Evolutionary conservation across 2,888 invertebrate genomes (phyloP).

Genomic region (Tetragnatha montana): DNA sequence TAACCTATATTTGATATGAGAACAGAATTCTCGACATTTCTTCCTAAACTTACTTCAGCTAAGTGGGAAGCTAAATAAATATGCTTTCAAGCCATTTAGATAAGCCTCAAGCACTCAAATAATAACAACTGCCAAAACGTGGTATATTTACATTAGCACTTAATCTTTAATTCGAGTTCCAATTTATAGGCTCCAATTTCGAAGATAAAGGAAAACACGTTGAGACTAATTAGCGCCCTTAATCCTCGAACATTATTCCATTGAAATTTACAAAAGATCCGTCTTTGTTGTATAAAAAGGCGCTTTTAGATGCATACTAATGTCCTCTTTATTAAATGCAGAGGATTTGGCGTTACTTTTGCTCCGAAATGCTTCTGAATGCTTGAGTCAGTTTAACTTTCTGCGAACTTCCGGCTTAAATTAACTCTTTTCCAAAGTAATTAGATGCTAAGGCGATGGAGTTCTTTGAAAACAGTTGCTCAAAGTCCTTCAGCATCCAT

Average conservation of each 20-base stretch:
- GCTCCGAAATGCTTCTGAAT: not conserved
- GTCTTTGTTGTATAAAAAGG: not conserved
- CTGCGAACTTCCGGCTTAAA: not conserved
- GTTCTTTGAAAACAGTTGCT: not conserved
- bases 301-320: not conserved
- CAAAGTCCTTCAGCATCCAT: not conserved
- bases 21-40: too few species aligned
- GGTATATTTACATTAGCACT: not conserved
- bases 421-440: not conserved
- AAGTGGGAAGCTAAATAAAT: not conserved
- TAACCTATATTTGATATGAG: too few species aligned
- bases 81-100: not conserved
- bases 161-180: not conserved
- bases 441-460: not conserved
- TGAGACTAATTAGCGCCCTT: not conserved
- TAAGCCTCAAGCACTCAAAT: not conserved
- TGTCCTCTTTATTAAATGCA: not conserved
- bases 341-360: not conserved
- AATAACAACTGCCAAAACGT: not conserved
- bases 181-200: not conserved
- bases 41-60: too few species aligned
- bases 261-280: not conserved
- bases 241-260: not conserved
- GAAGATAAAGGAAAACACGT: not conserved
- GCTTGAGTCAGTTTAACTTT: not conserved